A percentile compares a stretch with the other conserved stretches of the same genome.
These are phyloP conservation scores for Grus americana DNA, from an alignment of 2,113 vertebrate genomes.

Conservation along the genomic window DNA sequence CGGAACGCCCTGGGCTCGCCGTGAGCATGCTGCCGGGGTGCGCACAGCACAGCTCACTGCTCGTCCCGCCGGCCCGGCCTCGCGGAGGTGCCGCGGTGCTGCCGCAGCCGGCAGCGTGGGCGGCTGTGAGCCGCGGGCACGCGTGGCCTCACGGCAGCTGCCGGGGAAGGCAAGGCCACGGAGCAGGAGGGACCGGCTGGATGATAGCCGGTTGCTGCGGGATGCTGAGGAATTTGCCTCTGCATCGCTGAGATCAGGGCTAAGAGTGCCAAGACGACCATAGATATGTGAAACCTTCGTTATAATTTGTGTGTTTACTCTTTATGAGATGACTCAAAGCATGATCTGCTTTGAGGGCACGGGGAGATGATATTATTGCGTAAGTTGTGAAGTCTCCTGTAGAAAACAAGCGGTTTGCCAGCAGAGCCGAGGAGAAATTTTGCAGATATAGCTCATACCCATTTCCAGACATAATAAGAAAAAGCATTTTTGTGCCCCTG, in stretches of 20 bases:
- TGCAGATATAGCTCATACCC: background rate
- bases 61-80: too few species aligned
- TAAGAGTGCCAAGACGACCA: background rate
- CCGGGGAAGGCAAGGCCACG: fast-evolving
- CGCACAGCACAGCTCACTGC: too few species aligned
- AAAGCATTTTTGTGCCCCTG: background rate
- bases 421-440: background rate
- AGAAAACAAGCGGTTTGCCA: background rate
- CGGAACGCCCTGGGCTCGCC: fast-evolving
- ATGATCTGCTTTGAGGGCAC: background rate
- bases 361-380: background rate
- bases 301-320: background rate
- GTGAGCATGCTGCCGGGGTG: fast-evolving
- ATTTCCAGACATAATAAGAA: background rate
- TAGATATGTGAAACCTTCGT: background rate
- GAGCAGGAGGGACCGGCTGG: background rate
- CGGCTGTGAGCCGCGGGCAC: fast-evolving
- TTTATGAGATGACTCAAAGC: background rate
- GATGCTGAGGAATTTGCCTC: background rate
- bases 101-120: background rate
- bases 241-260: background rate
- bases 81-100: fast-evolving
- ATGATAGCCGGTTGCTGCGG: background rate
- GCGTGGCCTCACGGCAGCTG: fast-evolving
- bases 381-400: background rate